These are phyloP conservation scores for Osedax frankpressi DNA, from an alignment of 2,888 invertebrate genomes.

Conservation along the genomic window DNA sequence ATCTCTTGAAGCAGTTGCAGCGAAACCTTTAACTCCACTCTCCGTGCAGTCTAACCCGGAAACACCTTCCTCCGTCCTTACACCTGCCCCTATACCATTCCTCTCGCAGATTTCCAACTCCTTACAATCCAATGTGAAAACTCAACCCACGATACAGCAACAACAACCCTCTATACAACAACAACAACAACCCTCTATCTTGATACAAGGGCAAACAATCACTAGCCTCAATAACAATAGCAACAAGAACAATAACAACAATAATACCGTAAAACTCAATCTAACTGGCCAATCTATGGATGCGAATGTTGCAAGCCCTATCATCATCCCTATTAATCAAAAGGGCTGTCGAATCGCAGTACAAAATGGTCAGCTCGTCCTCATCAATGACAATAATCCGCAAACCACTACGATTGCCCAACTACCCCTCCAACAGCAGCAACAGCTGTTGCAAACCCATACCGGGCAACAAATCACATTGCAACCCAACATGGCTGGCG, in stretches of 20 bases:
- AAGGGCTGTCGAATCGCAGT: slow-evolving; percentile 19
- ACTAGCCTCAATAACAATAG: too few species aligned
- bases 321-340: background rate
- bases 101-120: too few species aligned
- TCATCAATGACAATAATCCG: slow-evolving; percentile 16
- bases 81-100: too few species aligned
- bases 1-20: too few species aligned
- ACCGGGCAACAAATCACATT: background rate
- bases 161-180: background rate
- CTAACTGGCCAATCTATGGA: background rate
- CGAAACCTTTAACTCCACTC: background rate
- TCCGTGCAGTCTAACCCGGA: background rate
- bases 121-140: background rate
- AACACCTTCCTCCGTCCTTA: background rate
- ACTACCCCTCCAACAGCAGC: background rate
- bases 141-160: background rate
- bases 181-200: background rate
- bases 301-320: background rate
- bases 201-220: background rate
- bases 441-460: background rate
- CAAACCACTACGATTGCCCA: background rate
- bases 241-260: too few species aligned
- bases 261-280: too few species aligned
- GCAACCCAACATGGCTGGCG: background rate
- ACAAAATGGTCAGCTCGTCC: slow-evolving; percentile 27